Conservation (phyloP, 2,888 invertebrate species). For the Geotrupes spiniger region DNA sequence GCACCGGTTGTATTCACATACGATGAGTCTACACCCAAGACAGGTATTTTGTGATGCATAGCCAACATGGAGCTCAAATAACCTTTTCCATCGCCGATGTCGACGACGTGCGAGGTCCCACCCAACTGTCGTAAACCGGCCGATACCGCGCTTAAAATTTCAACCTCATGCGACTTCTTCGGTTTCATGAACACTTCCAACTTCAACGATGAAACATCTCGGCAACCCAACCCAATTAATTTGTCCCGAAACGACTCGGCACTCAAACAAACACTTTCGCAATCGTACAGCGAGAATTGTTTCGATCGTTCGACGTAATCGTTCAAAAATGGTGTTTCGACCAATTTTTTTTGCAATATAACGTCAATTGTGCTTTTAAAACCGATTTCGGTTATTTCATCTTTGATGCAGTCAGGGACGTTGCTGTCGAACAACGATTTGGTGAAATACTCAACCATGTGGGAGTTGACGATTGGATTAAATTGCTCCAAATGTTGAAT, state of each 20-base stretch:
- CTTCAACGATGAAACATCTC: slow-evolving; percentile 42
- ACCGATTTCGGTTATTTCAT: slow-evolving; percentile 51
- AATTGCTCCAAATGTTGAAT: slow-evolving; percentile 59
- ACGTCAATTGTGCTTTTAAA: slow-evolving; percentile 50
- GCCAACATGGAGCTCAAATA: slow-evolving; percentile 76
- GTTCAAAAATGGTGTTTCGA: slow-evolving; percentile 34
- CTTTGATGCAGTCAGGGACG: slow-evolving; percentile 56
- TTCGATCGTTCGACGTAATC: slow-evolving; percentile 36
- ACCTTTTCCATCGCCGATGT: slow-evolving; percentile 89
- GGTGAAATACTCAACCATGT: slow-evolving; percentile 74
- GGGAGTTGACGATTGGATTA: slow-evolving; percentile 67
- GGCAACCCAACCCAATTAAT: slow-evolving; percentile 42
- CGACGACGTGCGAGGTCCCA: slow-evolving; percentile 60
- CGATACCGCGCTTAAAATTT: slow-evolving; percentile 61
- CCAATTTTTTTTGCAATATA: slow-evolving; percentile 57
- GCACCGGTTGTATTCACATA: slow-evolving; percentile 66
- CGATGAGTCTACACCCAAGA: slow-evolving; percentile 80
- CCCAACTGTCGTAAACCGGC: slow-evolving; percentile 51
- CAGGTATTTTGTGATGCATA: slow-evolving; percentile 66
- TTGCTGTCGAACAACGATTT: slow-evolving; percentile 62
- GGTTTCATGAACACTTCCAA: slow-evolving; percentile 72
- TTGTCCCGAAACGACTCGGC: slow-evolving; percentile 47
- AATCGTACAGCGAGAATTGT: slow-evolving; percentile 36
- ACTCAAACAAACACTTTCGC: slow-evolving; percentile 51
- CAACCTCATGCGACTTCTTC: slow-evolving; percentile 81